phyloP scores from a whole-genome alignment of 2,888 invertebrate species.

The Leptopilina syphax region DNA sequence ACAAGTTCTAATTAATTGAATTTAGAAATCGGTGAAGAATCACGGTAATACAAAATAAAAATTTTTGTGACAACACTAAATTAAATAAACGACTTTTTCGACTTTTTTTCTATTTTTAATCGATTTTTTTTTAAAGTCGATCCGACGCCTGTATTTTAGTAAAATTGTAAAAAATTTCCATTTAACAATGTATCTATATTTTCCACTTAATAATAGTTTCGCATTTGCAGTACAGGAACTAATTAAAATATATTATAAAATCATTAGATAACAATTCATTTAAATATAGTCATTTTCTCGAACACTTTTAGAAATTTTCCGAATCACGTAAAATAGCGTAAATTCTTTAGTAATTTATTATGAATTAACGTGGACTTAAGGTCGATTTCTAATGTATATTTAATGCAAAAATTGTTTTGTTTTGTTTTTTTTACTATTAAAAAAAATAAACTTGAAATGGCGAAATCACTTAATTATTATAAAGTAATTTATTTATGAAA shows the following conservation, averaged over 20 bases:
- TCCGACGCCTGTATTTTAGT: neutral
- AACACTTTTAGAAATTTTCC: constrained; percentile 17
- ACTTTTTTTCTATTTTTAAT: too few species aligned
- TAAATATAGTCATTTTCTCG: neutral
- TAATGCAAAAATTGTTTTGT: too few species aligned
- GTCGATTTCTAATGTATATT: neutral
- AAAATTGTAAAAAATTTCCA: neutral
- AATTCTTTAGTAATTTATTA: neutral
- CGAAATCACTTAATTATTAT: too few species aligned
- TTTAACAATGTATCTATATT: neutral
- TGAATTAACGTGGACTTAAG: neutral
- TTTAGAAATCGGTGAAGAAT: too few species aligned
- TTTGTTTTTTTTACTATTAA: too few species aligned
- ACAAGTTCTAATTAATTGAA: too few species aligned
- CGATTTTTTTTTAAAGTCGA: too few species aligned
- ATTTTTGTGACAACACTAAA: too few species aligned
- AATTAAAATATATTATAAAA: constrained; percentile 16
- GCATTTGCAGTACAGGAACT: neutral
- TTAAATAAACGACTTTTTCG: too few species aligned
- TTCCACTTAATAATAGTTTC: neutral
- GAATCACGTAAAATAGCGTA: constrained; percentile 21
- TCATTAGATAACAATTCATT: constrained; percentile 1
- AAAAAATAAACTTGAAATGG: too few species aligned
- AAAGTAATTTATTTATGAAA: too few species aligned
- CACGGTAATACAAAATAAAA: too few species aligned